Conservation (phyloP, 2,113 vertebrate species). For the Mus pahari region DNA sequence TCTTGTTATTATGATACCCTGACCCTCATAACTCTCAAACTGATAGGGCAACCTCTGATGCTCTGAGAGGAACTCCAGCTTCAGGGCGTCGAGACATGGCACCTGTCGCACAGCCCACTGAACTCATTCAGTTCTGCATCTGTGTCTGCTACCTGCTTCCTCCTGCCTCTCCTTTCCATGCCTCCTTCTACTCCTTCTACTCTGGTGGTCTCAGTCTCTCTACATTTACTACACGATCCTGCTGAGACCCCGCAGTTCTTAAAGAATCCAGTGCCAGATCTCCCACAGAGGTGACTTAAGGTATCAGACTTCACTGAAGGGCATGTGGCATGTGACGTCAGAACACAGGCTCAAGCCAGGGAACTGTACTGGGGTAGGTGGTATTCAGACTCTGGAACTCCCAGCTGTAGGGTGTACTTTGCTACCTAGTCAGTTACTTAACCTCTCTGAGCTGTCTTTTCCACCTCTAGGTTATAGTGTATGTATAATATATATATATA, state of each 20-base stretch:
- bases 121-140: neutral
- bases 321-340: neutral
- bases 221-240: neutral
- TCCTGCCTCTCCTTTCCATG: neutral
- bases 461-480: neutral
- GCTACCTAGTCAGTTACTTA: neutral
- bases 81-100: neutral
- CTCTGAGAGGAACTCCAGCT: neutral
- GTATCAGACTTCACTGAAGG: neutral
- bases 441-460: neutral
- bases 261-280: neutral
- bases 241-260: neutral
- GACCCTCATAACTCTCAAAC: neutral
- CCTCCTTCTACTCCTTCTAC: neutral
- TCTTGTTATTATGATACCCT: neutral
- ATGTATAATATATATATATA: no score
- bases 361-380: neutral
- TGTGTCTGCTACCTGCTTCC: neutral
- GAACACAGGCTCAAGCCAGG: neutral
- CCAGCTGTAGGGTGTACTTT: neutral
- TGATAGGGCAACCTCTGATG: neutral
- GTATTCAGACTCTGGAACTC: neutral
- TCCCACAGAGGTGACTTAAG: neutral
- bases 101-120: neutral
- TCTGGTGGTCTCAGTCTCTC: neutral